Evolutionary conservation across 2,888 invertebrate genomes (phyloP).

Genomic region (Anagyrus pseudococci): DNA sequence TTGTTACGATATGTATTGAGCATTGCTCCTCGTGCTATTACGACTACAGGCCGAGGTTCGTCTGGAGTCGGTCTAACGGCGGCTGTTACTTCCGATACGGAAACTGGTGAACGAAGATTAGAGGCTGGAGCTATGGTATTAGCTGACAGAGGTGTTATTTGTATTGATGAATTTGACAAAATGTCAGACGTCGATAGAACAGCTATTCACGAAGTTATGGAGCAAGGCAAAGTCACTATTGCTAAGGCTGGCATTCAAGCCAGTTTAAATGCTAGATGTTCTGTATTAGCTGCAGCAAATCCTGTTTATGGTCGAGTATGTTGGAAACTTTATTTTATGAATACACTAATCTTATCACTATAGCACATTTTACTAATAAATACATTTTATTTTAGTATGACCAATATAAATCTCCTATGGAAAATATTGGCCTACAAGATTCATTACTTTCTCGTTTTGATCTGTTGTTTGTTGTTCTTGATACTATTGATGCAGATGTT

Average conservation of each 20-base stretch:
- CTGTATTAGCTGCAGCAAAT: slow-evolving; percentile 98
- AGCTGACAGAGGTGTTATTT: slow-evolving; percentile 97
- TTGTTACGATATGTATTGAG: slow-evolving; percentile 89
- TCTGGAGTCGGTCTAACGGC: slow-evolving; percentile 99
- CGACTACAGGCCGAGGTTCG: slow-evolving; percentile 97
- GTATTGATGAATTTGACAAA: slow-evolving; percentile 98
- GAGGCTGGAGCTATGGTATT: slow-evolving; percentile 99
- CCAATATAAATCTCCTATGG: slow-evolving; percentile 99
- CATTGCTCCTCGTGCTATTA: slow-evolving; percentile 94
- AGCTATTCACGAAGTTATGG: slow-evolving; percentile 99
- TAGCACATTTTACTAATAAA: slow-evolving; percentile 1
- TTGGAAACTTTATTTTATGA: slow-evolving; percentile 18
- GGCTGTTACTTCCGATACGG: slow-evolving; percentile 95
- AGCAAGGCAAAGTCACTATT: slow-evolving; percentile 96
- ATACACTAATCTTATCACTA: background rate
- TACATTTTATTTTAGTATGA: slow-evolving; percentile 79
- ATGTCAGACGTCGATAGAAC: slow-evolving; percentile 99
- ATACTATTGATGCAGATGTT: slow-evolving; percentile 87
- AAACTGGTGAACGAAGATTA: slow-evolving; percentile 85
- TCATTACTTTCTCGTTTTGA: slow-evolving; percentile 97
- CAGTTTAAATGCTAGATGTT: slow-evolving; percentile 94
- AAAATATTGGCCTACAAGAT: slow-evolving; percentile 98
- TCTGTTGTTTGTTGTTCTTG: slow-evolving; percentile 95
- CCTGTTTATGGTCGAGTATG: slow-evolving; percentile 93
- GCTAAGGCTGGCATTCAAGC: slow-evolving; percentile 99